A percentile compares a stretch with the other conserved stretches of the same genome.
Conservation (phyloP, 2,888 invertebrate genomes). For the Frankliniella fusca region DNA sequence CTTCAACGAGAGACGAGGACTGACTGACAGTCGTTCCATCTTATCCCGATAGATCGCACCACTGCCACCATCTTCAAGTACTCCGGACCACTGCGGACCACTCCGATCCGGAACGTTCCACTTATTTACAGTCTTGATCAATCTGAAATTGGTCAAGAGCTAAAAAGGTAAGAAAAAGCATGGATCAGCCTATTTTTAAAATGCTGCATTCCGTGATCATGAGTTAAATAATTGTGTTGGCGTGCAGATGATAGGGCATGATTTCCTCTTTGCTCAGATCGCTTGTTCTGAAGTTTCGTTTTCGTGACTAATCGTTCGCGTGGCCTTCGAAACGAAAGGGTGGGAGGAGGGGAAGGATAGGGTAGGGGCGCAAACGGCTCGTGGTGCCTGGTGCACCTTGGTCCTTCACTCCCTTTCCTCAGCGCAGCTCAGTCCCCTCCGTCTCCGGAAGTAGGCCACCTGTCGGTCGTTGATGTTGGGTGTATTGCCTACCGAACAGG, state of each 20-base stretch:
- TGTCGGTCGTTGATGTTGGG: background rate
- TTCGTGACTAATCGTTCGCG: conserved; percentile 19
- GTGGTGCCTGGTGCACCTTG: background rate
- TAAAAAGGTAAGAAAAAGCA: background rate
- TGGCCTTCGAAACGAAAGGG: conserved; percentile 12
- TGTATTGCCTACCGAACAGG: background rate
- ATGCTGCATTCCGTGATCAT: background rate
- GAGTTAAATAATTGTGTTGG: background rate
- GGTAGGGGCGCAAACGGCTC: background rate
- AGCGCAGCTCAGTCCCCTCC: background rate
- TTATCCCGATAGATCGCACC: too few relatives aligned
- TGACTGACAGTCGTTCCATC: too few relatives aligned
- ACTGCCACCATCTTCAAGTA: too few relatives aligned
- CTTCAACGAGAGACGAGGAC: too few relatives aligned
- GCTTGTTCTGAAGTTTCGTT: background rate
- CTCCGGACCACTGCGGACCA: background rate
- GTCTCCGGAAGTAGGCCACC: background rate
- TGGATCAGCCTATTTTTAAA: too few relatives aligned
- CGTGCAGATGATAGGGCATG: background rate
- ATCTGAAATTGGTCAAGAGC: background rate
- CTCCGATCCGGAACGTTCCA: background rate
- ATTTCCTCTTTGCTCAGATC: background rate
- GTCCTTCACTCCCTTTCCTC: background rate
- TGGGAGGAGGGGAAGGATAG: background rate
- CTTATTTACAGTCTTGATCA: background rate